Evolutionary conservation across 2,888 invertebrate genomes (phyloP).

Genomic region (Anaspis maculata): DNA sequence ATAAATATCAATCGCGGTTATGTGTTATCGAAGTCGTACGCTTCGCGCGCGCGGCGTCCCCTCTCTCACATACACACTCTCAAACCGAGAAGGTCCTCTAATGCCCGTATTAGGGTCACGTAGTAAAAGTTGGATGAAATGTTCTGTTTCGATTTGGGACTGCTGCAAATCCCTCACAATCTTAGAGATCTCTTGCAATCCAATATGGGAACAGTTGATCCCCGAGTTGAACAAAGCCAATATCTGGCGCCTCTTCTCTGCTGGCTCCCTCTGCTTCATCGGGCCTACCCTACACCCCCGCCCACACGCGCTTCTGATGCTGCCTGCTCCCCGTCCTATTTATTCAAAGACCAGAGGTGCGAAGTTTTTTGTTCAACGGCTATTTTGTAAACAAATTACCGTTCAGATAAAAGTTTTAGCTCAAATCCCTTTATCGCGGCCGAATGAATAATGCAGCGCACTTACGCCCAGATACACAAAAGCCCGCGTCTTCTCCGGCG

Average conservation of each 20-base stretch:
- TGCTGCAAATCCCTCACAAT: slow-evolving; percentile 43
- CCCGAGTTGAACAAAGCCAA: slow-evolving; percentile 37
- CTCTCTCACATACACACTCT: too few species aligned
- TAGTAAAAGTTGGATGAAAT: slow-evolving; percentile 42
- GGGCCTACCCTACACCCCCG: too few species aligned
- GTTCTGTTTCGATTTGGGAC: slow-evolving; percentile 43
- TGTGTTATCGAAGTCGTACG: slow-evolving; percentile 34
- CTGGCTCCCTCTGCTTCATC: too few species aligned
- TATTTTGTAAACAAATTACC: slow-evolving; percentile 44
- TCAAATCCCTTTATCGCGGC: slow-evolving; percentile 41
- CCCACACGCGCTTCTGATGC: too few species aligned
- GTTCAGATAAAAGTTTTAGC: slow-evolving; percentile 42
- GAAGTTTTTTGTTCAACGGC: slow-evolving; percentile 38
- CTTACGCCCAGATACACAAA: slow-evolving; percentile 19
- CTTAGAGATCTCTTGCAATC: slow-evolving; percentile 42
- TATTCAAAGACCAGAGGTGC: slow-evolving; percentile 40
- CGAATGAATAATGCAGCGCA: slow-evolving; percentile 41
- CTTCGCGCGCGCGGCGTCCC: too few species aligned
- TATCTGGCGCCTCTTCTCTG: too few species aligned
- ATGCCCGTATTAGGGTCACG: slow-evolving; percentile 40
- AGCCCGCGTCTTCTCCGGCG: slow-evolving; percentile 11
- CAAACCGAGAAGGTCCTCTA: too few species aligned
- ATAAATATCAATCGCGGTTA: slow-evolving; percentile 42
- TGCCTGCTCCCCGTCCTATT: slow-evolving; percentile 32
- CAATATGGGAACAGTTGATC: slow-evolving; percentile 41